Evolutionary conservation across 1,140 invertebrate genomes (phyloP).

Genomic region (Uloborus diversus): DNA sequence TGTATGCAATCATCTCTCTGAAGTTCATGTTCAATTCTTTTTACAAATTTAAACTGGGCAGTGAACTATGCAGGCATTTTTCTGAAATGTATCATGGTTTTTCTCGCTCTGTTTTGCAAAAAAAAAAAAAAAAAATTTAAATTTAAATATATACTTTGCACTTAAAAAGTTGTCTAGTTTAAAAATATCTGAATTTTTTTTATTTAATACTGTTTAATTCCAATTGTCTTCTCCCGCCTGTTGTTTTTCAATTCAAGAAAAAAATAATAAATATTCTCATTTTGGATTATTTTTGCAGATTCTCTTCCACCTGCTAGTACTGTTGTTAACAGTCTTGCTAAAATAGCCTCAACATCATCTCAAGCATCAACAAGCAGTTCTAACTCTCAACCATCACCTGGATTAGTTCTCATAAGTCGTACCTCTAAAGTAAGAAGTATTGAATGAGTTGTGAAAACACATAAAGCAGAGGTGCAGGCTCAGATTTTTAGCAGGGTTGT

Average conservation of each 20-base stretch:
- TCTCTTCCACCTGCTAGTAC: neutral
- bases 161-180: too few relatives aligned
- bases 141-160: too few relatives aligned
- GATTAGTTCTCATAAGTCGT: conserved; percentile 2
- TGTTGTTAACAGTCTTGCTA: neutral
- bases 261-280: neutral
- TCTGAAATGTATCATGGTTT: too few relatives aligned
- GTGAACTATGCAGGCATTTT: too few relatives aligned
- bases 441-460: neutral
- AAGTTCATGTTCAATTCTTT: too few relatives aligned
- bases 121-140: too few relatives aligned
- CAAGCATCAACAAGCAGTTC: neutral
- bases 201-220: neutral
- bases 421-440: neutral
- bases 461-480: neutral
- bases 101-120: too few relatives aligned
- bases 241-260: neutral
- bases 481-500: neutral
- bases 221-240: neutral
- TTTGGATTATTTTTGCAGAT: neutral
- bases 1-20: too few relatives aligned
- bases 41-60: too few relatives aligned
- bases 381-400: neutral
- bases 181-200: too few relatives aligned
- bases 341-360: neutral